Percentiles rank a stretch among this genome's conserved stretches.
phyloP scores from a whole-genome alignment of 2,113 vertebrate genomes.

The Albula goreensis region DNA sequence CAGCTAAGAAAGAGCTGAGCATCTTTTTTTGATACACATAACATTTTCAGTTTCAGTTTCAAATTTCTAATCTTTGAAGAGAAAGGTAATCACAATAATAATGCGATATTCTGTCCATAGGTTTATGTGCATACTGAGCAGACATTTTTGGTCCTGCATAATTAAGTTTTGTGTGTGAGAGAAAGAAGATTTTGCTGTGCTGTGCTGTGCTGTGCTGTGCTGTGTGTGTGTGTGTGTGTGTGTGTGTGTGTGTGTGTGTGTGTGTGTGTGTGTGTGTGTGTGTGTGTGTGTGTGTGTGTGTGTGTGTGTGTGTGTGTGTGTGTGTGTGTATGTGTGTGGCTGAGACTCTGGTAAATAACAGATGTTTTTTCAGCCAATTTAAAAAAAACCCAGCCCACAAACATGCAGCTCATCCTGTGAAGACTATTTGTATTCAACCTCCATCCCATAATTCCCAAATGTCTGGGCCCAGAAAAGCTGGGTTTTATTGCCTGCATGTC shows the following conservation, averaged over 20 bases:
- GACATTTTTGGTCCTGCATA: too few species aligned
- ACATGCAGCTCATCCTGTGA: conserved; percentile 29
- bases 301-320: not conserved
- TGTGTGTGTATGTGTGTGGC: not conserved
- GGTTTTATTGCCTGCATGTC: not conserved
- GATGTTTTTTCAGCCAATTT: not conserved
- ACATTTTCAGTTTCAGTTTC: too few species aligned
- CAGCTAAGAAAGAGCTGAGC: too few species aligned
- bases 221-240: too few species aligned
- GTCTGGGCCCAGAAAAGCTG: not conserved
- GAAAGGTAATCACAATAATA: too few species aligned
- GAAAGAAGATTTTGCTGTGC: too few species aligned
- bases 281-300: not conserved
- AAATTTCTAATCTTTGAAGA: too few species aligned
- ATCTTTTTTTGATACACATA: too few species aligned
- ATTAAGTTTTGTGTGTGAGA: too few species aligned
- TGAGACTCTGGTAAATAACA: conserved; percentile 42
- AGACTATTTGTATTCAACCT: conserved; percentile 64
- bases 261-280: not conserved
- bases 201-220: too few species aligned
- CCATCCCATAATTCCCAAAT: not conserved
- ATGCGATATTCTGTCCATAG: too few species aligned
- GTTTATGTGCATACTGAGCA: too few species aligned
- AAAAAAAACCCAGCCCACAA: conserved; percentile 22
- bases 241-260: not conserved